phyloP scores from a whole-genome alignment of 2,888 invertebrate species.

The Lysandra bellargus region DNA sequence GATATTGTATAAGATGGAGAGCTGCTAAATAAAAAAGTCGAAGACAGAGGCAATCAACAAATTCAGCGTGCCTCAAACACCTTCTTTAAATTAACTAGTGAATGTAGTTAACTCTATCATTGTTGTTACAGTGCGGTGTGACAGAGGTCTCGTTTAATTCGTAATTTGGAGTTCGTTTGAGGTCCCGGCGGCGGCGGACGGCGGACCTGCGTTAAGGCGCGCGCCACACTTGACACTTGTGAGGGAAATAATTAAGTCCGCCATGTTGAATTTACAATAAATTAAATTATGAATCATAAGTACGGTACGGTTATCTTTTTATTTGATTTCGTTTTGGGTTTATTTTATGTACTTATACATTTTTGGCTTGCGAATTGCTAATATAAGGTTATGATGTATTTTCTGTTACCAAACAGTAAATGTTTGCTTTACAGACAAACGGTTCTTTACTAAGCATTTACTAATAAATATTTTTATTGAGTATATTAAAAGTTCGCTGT shows the following conservation, averaged over 20 bases:
- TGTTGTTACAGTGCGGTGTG: conserved; percentile 45
- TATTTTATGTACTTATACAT: not conserved
- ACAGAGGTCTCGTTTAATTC: conserved; percentile 55
- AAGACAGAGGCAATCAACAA: no score
- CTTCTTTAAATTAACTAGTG: no score
- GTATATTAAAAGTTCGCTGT: no score
- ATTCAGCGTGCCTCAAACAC: no score
- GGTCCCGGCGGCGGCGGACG: conserved; percentile 51
- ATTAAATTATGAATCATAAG: conserved; percentile 5
- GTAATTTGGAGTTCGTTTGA: conserved; percentile 66
- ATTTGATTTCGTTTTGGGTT: not conserved
- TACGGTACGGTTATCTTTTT: not conserved
- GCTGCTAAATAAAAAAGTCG: no score
- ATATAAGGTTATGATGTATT: no score
- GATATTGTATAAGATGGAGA: no score
- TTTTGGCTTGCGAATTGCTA: no score
- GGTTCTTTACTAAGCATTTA: no score
- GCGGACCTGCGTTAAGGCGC: conserved; percentile 46
- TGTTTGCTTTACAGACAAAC: no score
- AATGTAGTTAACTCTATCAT: not conserved
- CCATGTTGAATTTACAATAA: conserved; percentile 39
- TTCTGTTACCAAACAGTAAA: no score
- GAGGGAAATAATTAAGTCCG: conserved; percentile 57
- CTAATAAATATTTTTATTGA: no score
- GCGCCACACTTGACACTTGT: conserved; percentile 54